Evolutionary conservation across 2,797 vertebrate genomes (phyloP).

Genomic region (Paratrypauchen microcephalus): DNA sequence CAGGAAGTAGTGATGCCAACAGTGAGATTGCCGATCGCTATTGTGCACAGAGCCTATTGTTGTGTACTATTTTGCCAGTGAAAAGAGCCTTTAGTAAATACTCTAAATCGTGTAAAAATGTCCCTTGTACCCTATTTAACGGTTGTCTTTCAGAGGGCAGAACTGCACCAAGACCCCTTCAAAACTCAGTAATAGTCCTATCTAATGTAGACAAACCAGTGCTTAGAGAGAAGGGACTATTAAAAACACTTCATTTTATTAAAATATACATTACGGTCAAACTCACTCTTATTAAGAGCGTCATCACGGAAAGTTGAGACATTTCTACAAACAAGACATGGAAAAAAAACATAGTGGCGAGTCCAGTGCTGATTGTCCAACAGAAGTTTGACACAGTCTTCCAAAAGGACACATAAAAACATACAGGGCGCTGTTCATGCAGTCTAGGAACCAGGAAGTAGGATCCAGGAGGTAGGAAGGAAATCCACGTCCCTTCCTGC

Average conservation of each 20-base stretch:
- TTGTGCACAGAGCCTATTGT: too few relatives aligned
- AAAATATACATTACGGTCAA: slow-evolving; percentile 60
- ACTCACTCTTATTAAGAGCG: slow-evolving; percentile 75
- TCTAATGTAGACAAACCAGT: not conserved
- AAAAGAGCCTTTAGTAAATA: too few relatives aligned
- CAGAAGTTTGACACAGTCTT: not conserved
- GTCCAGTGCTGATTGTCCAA: slow-evolving; percentile 8
- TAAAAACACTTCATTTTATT: slow-evolving; percentile 49
- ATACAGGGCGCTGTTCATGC: not conserved
- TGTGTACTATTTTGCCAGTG: too few relatives aligned
- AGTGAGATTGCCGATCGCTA: too few relatives aligned
- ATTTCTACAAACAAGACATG: slow-evolving; percentile 59
- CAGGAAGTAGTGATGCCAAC: too few relatives aligned
- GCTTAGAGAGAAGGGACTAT: not conserved
- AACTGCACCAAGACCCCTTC: not conserved
- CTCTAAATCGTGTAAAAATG: too few relatives aligned
- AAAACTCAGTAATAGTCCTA: not conserved
- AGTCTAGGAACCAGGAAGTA: not conserved
- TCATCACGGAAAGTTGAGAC: slow-evolving; percentile 26
- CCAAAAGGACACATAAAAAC: not conserved
- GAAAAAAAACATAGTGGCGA: not conserved
- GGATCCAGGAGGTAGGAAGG: not conserved
- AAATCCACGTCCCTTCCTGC: not conserved
- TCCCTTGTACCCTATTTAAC: too few relatives aligned
- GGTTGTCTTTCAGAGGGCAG: too few relatives aligned